These are phyloP conservation scores for Neostethus bicornis DNA, from an alignment of 2,797 vertebrate genomes.

Conservation along the genomic window DNA sequence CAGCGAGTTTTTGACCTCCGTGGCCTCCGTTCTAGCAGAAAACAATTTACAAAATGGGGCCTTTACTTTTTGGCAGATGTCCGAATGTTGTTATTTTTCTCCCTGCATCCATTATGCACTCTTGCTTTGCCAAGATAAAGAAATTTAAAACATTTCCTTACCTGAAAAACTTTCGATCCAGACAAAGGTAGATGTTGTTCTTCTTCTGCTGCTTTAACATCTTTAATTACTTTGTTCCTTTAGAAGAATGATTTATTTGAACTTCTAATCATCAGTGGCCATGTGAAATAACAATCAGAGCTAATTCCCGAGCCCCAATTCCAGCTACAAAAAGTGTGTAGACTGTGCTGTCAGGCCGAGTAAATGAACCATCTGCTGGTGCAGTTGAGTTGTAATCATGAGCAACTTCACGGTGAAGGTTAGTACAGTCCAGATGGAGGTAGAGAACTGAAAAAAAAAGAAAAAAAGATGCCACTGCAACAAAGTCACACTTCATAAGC, in stretches of 20 bases:
- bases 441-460: slow-evolving; percentile 40
- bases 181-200: slow-evolving; percentile 81
- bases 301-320: slow-evolving; percentile 62
- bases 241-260: too few species aligned
- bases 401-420: slow-evolving; percentile 48
- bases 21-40: slow-evolving; percentile 45
- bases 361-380: slow-evolving; percentile 78
- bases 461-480: slow-evolving; percentile 30
- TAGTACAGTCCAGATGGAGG: slow-evolving; percentile 63
- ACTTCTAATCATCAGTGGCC: slow-evolving; percentile 27
- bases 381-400: slow-evolving; percentile 63
- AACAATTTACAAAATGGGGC: slow-evolving; percentile 67
- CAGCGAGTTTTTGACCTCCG: slow-evolving; percentile 57
- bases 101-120: slow-evolving; percentile 1
- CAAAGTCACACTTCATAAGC: slow-evolving; percentile 33
- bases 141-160: slow-evolving; percentile 69
- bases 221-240: slow-evolving; percentile 47
- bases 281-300: slow-evolving; percentile 59
- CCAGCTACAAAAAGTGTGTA: slow-evolving; percentile 54
- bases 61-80: slow-evolving; percentile 63
- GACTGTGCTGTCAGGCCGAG: slow-evolving; percentile 54
- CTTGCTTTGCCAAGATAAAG: slow-evolving; percentile 67
- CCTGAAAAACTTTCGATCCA: slow-evolving; percentile 74
- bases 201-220: slow-evolving; percentile 53
- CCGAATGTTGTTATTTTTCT: slow-evolving; percentile 47